Evolutionary conservation across 1,140 invertebrate species (phyloP), one percentile per base, ranked within the genome.

Genomic region (Coenobita brevimanus): DNA sequence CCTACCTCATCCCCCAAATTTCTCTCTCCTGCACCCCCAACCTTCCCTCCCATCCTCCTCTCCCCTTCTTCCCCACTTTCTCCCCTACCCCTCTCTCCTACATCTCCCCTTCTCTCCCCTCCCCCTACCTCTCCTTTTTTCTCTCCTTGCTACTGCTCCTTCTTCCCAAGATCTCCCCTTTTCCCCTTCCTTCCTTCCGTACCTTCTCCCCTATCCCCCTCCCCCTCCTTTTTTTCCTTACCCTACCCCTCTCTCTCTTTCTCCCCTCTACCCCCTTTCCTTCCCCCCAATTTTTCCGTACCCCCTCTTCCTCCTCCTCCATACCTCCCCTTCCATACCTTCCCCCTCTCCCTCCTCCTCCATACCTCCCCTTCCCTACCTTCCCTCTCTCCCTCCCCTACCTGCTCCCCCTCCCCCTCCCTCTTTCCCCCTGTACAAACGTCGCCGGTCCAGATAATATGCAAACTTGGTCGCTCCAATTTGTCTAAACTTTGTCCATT

Each of bases 401-500:
- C 36, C 69, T 54, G n/a, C 41, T 67, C 57, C 38, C 50, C 33
- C 54, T 36, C 64, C 24, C 43, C 60, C 41, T 60, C 75, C 33
- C 36, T 10, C 30, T n/a, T 38, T 43, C 78, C 75, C 83, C 79
- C 83, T 86, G 83, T 76, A 86, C 83, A 86, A 86, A 86, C 83
- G 83, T 86, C 83, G 75, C 38, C 75, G 79, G 83, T 86, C 83
- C 79, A 86, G 83, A 86, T 86, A 86, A 86, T 86, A 86, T 86
- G 83, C 83, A 86, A 86, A 86, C 83, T 85, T 85, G 71, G 54
- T 75, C 21, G 83, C 75, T 78, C 50, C 75, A 79, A 78, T 86
- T 86, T 86, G 83, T 86, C 83, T 86, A 78, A 86, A 86, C 83
- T 86, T 86, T 86, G 73, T 57, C 83, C 83, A 86, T 86, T 86